Evolutionary conservation across 1,140 invertebrate genomes (phyloP), one percentile per base, ranked within the genome.

Genomic region (Drosophila jambulina): DNA sequence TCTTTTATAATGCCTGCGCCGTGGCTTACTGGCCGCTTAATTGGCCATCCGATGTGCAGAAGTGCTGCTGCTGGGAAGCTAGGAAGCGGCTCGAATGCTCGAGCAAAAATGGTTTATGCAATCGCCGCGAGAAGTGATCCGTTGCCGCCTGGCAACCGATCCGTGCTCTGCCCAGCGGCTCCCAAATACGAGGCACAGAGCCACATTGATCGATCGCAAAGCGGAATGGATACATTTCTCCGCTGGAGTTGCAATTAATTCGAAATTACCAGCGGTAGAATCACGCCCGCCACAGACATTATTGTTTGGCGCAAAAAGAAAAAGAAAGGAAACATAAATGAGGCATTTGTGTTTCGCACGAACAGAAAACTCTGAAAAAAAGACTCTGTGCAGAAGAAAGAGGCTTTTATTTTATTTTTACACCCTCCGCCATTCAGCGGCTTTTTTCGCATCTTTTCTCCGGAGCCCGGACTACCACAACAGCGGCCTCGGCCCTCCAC

Each of bases 381-480:
- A 75, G 12, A 62, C 36, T n/a, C 21, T 17, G 21, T n/a, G 19
- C 19, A 10, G 51, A 54, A 59, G 40, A 61, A 54, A 19, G 79
- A 85, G 65, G 65, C 57, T 43, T 43, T 58, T 58, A 42, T 82
- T 68, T 75, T 74, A 60, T 63, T 78, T 70, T 70, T 53, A 70
- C 67, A 71, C 49, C 43, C 75, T 54, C 27, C 27, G 48, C 58
- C 62, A 82, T 74, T 80, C 61, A 78, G 36, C 17, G 27, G 40
- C 19, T 38, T 54, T 54, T 67, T 70, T 60, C 21, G 21, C 23
- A 51, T 56, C 61, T 82, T 78, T 86, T 78, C 82, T 82, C 70
- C 78, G 36, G 56, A 57, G 61, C 59, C 27, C 49, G 85, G 85
- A 87, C 84, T 88, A 87, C 84, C 84, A 46, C 84, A 88, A 87